Percentiles rank a stretch among this genome's conserved stretches.
Evolutionary conservation across 2,888 invertebrate species (phyloP).

Genomic region (Xiphydria camelus): DNA sequence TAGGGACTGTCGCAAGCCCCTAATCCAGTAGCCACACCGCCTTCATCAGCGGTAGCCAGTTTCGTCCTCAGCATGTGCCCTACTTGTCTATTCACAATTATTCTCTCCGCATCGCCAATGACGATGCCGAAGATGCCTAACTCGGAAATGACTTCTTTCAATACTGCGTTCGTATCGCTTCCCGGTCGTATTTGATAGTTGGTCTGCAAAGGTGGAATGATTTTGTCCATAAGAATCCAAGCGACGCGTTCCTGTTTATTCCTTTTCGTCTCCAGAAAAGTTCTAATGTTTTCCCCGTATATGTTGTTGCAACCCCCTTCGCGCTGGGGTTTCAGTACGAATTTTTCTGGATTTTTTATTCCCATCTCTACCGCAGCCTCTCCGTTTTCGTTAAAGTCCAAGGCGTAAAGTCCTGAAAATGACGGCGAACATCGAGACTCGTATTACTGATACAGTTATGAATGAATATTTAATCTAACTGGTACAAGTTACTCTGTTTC

Average conservation of each 20-base stretch:
- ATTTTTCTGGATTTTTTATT: constrained; percentile 75
- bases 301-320: constrained; percentile 98
- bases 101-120: constrained; percentile 58
- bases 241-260: constrained; percentile 60
- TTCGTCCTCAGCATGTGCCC: constrained; percentile 66
- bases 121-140: constrained; percentile 69
- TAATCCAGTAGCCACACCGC: constrained; percentile 65
- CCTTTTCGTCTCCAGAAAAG: constrained; percentile 49
- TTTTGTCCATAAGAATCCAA: constrained; percentile 68
- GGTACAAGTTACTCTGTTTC: too few relatives aligned
- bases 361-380: constrained; percentile 81
- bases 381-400: constrained; percentile 81
- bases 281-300: constrained; percentile 76
- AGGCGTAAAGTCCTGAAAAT: constrained; percentile 79
- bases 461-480: too few relatives aligned
- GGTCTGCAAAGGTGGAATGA: constrained; percentile 60
- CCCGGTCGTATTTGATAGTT: constrained; percentile 60
- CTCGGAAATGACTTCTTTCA: constrained; percentile 63
- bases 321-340: constrained; percentile 84
- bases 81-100: constrained; percentile 58
- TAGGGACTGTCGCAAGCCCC: constrained; percentile 65
- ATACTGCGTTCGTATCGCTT: constrained; percentile 26
- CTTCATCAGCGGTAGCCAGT: constrained; percentile 61
- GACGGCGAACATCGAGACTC: too few relatives aligned
- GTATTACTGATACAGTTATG: too few relatives aligned